Percentiles rank a stretch among this genome's conserved stretches.
These are phyloP conservation scores for Athene noctua DNA, from an alignment of 2,113 vertebrate species.

Conservation along the genomic window DNA sequence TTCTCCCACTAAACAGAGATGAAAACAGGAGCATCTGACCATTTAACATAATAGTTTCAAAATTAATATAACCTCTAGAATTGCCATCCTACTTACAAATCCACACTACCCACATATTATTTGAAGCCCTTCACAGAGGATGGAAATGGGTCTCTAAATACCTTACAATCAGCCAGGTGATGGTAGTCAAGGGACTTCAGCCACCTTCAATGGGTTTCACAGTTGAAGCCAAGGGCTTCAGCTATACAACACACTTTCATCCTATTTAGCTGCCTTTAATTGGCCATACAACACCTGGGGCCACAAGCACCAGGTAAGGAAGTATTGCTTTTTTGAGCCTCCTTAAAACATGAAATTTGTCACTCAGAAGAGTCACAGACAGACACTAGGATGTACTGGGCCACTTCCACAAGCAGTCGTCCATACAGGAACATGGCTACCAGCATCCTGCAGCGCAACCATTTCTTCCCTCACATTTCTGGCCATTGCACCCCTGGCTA, in stretches of 20 bases:
- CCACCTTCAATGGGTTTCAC: neutral
- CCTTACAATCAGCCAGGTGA: neutral
- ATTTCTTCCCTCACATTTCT: too few relatives aligned
- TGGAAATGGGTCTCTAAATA: neutral
- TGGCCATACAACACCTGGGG: neutral
- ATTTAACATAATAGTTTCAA: neutral
- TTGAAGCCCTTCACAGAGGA: neutral
- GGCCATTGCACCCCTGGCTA: accelerated
- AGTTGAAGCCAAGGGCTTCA: neutral
- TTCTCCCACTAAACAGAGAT: neutral
- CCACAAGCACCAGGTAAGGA: neutral
- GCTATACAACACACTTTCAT: neutral
- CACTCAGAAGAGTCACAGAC: neutral
- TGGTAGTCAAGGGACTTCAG: neutral
- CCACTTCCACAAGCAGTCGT: neutral
- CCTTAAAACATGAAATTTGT: neutral
- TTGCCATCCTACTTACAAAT: neutral
- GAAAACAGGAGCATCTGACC: neutral
- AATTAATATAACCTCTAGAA: neutral
- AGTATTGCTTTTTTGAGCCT: neutral
- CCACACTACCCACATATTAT: neutral
- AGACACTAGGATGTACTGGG: neutral
- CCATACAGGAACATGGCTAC: accelerated
- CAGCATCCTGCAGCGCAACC: accelerated
- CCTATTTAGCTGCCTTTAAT: neutral